A percentile compares a stretch with the other conserved stretches of the same genome.
Conservation (phyloP, 1,140 invertebrate genomes). For the Lanistes nyassanus region DNA sequence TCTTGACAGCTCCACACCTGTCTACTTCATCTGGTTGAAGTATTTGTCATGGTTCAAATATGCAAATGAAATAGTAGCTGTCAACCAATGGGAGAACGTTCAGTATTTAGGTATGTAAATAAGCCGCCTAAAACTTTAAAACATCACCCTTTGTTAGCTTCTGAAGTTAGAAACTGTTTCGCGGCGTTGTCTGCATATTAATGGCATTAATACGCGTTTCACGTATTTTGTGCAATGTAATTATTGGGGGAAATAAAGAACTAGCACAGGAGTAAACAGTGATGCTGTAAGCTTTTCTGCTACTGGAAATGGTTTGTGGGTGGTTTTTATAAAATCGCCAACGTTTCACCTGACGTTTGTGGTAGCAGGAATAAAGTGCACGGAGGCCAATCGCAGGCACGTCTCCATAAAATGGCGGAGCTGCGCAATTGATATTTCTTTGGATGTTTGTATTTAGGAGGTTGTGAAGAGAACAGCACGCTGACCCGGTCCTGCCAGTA, state of each 20-base stretch:
- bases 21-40: conserved; percentile 90
- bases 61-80: conserved; percentile 90
- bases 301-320: too few species aligned
- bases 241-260: not conserved
- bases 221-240: too few species aligned
- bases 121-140: too few species aligned
- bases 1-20: conserved; percentile 72
- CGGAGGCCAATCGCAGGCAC: not conserved
- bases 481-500: conserved; percentile 19
- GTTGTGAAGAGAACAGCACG: not conserved
- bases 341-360: too few species aligned
- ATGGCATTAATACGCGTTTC: too few species aligned
- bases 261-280: too few species aligned
- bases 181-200: too few species aligned
- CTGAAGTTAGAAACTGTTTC: too few species aligned
- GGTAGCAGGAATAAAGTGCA: too few species aligned
- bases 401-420: not conserved
- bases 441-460: not conserved
- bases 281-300: too few species aligned
- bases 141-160: too few species aligned
- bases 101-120: conserved; percentile 53
- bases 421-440: not conserved
- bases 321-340: too few species aligned
- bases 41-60: conserved; percentile 98
- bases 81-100: conserved; percentile 86